A percentile compares a stretch with the other conserved stretches of the same genome.
Evolutionary conservation across 2,888 invertebrate genomes (phyloP).

Genomic region (Tetropium fuscum): DNA sequence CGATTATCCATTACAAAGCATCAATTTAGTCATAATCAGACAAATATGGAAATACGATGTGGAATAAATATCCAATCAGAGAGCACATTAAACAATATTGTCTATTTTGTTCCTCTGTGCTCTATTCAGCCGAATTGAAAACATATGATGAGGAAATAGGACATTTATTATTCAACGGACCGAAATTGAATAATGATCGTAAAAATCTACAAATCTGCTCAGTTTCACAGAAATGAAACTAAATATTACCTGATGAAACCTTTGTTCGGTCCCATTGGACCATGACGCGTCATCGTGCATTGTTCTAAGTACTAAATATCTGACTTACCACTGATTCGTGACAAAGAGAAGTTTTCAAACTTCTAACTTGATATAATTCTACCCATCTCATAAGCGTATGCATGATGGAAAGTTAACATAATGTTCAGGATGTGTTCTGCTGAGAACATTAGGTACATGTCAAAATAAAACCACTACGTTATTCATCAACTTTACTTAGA

Average conservation of each 20-base stretch:
- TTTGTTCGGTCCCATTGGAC: constrained; percentile 26
- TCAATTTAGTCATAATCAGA: too few relatives aligned
- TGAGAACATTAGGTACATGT: constrained; percentile 33
- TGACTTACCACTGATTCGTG: constrained; percentile 24
- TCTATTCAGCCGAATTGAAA: constrained; percentile 40
- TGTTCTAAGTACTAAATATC: constrained; percentile 22
- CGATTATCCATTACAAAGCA: too few relatives aligned
- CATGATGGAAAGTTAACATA: constrained; percentile 24
- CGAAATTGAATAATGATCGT: constrained; percentile 44
- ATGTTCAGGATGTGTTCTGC: constrained; percentile 35
- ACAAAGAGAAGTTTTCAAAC: constrained; percentile 38
- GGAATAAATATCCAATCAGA: too few relatives aligned
- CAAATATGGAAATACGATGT: too few relatives aligned
- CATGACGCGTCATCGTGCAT: constrained; percentile 20
- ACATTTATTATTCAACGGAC: constrained; percentile 42
- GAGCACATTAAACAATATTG: too few relatives aligned
- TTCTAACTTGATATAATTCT: constrained; percentile 36
- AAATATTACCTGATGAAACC: constrained; percentile 39
- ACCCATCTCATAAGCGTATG: constrained; percentile 23
- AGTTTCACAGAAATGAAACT: constrained; percentile 38
- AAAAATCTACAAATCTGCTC: constrained; percentile 40
- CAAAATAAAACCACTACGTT: constrained; percentile 32
- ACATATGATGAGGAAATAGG: constrained; percentile 43
- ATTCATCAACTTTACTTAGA: constrained; percentile 34
- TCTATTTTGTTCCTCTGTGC: too few relatives aligned